Conservation (phyloP, 2,113 vertebrate genomes). For the Rostratula benghalensis region DNA sequence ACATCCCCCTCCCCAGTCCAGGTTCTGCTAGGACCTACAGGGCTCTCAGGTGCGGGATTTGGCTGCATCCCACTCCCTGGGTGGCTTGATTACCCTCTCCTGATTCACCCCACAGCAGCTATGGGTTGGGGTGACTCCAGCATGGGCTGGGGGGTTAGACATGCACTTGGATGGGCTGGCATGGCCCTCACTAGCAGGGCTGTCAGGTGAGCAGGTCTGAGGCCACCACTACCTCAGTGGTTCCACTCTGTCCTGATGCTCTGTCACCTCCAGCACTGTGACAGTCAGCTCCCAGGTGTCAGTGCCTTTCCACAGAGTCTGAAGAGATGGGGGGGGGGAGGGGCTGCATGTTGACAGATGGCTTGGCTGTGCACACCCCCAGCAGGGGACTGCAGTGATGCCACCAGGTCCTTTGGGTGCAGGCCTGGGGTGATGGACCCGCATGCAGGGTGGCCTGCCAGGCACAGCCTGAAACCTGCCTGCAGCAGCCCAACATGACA, state of each 20-base stretch:
- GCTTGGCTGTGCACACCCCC: neutral
- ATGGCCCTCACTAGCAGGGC: neutral
- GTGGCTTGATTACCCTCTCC: neutral
- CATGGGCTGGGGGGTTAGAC: fast-evolving
- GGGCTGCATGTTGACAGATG: fast-evolving
- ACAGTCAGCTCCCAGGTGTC: neutral
- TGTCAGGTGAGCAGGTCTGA: neutral
- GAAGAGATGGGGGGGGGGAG: neutral
- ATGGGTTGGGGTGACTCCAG: neutral
- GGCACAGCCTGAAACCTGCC: neutral
- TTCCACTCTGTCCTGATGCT: neutral
- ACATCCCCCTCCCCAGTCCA: neutral
- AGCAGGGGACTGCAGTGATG: neutral
- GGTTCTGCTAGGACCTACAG: neutral
- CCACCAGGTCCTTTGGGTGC: neutral
- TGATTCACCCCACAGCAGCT: neutral
- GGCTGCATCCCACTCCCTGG: neutral
- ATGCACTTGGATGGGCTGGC: neutral
- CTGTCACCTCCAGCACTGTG: fast-evolving
- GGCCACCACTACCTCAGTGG: neutral
- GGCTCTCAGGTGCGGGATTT: neutral
- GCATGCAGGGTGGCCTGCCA: neutral
- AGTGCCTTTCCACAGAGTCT: neutral
- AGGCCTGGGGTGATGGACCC: neutral
- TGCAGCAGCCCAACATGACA: neutral